phyloP scores from a whole-genome alignment of 64 coral and sea anemone species.

The Cladopsammia gracilis region DNA sequence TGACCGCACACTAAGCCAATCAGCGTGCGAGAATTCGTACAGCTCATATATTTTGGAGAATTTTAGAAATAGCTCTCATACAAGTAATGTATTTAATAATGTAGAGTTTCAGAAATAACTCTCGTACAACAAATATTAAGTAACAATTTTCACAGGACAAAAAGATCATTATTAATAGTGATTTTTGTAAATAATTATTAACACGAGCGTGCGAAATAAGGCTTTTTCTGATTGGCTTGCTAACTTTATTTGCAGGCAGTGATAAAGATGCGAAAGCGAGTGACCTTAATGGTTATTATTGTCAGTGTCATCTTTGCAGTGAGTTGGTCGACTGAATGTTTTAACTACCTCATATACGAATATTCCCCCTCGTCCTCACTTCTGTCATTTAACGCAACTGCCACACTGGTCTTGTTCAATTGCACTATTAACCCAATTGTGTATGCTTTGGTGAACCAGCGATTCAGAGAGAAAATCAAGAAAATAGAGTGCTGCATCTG shows the following conservation, averaged over 20 bases:
- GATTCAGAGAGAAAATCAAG: conserved; percentile 6
- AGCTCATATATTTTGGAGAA: too few species aligned
- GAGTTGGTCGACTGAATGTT: background rate
- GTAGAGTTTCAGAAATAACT: too few species aligned
- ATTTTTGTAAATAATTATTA: too few species aligned
- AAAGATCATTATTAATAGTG: too few species aligned
- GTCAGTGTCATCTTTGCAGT: conserved; percentile 2
- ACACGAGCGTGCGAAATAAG: too few species aligned
- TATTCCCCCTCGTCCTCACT: background rate
- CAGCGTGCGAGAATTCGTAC: too few species aligned
- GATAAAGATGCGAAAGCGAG: background rate
- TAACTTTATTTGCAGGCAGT: background rate
- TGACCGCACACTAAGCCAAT: too few species aligned
- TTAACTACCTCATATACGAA: background rate
- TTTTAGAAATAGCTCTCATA: too few species aligned
- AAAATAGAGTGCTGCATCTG: background rate
- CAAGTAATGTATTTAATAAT: too few species aligned
- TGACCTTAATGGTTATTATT: conserved; percentile 26
- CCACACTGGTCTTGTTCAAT: conserved; percentile 9
- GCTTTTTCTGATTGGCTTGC: too few species aligned
- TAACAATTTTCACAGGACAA: too few species aligned
- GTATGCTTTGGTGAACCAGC: conserved; percentile 11
- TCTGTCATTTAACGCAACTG: background rate
- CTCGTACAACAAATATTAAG: too few species aligned
- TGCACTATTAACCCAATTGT: conserved; percentile 8